Evolutionary conservation across 2,113 vertebrate species (phyloP).

Genomic region (Thunnus maccoyii): DNA sequence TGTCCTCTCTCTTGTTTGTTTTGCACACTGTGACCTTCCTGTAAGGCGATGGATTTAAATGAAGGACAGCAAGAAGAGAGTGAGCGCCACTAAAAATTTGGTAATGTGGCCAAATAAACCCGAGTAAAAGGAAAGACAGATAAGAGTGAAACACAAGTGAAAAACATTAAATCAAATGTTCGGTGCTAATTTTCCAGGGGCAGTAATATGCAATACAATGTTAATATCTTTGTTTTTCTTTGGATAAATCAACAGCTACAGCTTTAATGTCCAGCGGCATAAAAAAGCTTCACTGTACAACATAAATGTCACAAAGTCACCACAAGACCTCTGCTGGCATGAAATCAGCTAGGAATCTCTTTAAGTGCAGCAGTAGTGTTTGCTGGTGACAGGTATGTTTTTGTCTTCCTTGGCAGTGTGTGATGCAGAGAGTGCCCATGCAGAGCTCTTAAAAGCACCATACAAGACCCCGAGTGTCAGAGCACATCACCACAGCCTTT

Average conservation of each 20-base stretch:
- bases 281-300: constrained; percentile 40
- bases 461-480: constrained; percentile 81
- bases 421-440: constrained; percentile 80
- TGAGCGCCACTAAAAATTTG: constrained; percentile 26
- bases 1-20: constrained; percentile 72
- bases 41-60: constrained; percentile 60
- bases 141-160: too few relatives aligned
- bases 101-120: constrained; percentile 1
- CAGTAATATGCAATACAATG: neutral
- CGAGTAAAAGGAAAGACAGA: too few relatives aligned
- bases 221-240: too few relatives aligned
- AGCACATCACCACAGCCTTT: constrained; percentile 81
- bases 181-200: neutral
- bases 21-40: constrained; percentile 83
- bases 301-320: constrained; percentile 63
- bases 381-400: constrained; percentile 82
- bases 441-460: constrained; percentile 83
- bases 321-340: constrained; percentile 58
- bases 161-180: neutral
- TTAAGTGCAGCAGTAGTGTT: constrained; percentile 76
- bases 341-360: constrained; percentile 61
- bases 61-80: constrained; percentile 53
- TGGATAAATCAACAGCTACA: neutral
- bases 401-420: constrained; percentile 76
- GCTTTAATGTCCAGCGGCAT: constrained; percentile 41